phyloP scores from a whole-genome alignment of 1,140 invertebrate genomes.

The Drosophila ananassae region DNA sequence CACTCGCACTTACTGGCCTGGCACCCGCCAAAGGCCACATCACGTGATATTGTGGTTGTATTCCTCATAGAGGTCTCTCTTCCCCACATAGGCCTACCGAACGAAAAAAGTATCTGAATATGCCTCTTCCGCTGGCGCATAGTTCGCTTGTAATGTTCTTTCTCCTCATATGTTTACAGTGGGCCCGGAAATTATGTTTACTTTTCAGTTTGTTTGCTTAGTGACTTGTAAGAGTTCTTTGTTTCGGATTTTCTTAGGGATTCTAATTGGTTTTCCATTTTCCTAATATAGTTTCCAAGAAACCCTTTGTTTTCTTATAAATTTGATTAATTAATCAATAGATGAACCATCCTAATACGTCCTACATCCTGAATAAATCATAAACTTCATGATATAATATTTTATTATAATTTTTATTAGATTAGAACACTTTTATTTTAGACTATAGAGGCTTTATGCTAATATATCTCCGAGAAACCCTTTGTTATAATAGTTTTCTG shows the following conservation, averaged over 20 bases:
- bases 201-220: slow-evolving; percentile 11
- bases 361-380: too few relatives aligned
- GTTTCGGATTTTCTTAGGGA: neutral
- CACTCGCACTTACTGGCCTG: slow-evolving; percentile 4
- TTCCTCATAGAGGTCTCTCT: neutral
- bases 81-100: neutral
- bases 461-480: too few relatives aligned
- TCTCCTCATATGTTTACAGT: slow-evolving; percentile 25
- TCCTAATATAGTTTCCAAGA: too few relatives aligned
- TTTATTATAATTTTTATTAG: too few relatives aligned
- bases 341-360: too few relatives aligned
- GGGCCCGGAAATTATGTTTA: slow-evolving; percentile 25
- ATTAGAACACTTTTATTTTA: too few relatives aligned
- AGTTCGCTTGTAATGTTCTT: slow-evolving; percentile 8
- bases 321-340: too few relatives aligned
- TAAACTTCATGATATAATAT: too few relatives aligned
- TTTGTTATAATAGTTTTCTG: too few relatives aligned
- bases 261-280: neutral
- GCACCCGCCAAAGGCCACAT: slow-evolving; percentile 24
- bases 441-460: too few relatives aligned
- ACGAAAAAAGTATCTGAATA: slow-evolving; percentile 23
- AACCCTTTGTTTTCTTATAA: too few relatives aligned
- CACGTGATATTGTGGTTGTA: slow-evolving; percentile 55
- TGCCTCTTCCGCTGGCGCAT: slow-evolving; percentile 44
- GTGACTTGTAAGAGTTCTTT: slow-evolving; percentile 38